Base-by-base conservation (phyloP, 92 coral and sea anemone species). In the Plumapathes pennacea region DNA sequence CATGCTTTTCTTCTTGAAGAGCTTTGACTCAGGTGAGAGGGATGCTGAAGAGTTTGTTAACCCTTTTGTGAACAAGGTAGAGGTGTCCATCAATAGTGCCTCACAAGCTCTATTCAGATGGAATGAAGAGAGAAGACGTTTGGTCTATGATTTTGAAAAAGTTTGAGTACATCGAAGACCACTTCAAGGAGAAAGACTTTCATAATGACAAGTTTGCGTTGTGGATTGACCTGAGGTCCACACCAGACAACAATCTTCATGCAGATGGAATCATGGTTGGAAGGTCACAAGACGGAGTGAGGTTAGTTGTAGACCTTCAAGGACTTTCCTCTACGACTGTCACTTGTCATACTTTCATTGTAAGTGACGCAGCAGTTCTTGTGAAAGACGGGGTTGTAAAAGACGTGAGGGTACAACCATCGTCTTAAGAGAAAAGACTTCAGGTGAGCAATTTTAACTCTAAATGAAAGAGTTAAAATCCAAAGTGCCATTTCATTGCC, bases 141-240 rank as follows among this genome's bases (percentile, higher is more conserved):
- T 58, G 65, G 65, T 32, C 38, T 8, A 19, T 50, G 25, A 24
- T 58, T 17, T 21, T 12, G 65, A 58, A 58, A 37, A 30, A 37
- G 19, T 26, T 37, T 38, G 50, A 44, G n/a, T n/a, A n/a, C n/a
- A n/a, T n/a, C n/a, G n/a, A n/a, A n/a, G n/a, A n/a, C n/a, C n/a
- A n/a, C n/a, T n/a, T n/a, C n/a, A n/a, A n/a, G n/a, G 6, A 44
- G 5, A 17, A 17, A 25, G 63, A 66, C 13, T 66, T 62, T 44
- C 46, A 62, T 44, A 27, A n/a, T n/a, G 45, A 62, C 39, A 72
- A 72, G 33, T 72, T 62, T 40, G 80, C 80, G 24, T 38, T 62
- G 37, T 72, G 80, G 80, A 24, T 72, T 12, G 79, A 71, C 58
- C 50, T 71, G 38, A 48, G 79, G 25, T 48, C 79, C 8, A 28